Evolutionary conservation across 2,113 vertebrate genomes (phyloP).

Genomic region (Glaucomys volans): DNA sequence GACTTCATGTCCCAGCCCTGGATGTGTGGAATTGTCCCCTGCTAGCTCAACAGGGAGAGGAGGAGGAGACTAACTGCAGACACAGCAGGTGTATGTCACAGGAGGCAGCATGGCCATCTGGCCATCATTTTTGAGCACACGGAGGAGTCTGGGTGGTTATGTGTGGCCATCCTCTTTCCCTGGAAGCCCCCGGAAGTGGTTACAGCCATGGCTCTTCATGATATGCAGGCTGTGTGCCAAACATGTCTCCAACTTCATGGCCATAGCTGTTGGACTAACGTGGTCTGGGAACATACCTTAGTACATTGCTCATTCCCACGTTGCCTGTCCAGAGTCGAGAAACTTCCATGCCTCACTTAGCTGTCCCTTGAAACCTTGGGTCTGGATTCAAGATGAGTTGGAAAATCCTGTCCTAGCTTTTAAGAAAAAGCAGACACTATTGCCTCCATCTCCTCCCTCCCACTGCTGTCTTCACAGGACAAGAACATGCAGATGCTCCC

Average conservation of each 20-base stretch:
- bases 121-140: background rate
- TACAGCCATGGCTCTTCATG: background rate
- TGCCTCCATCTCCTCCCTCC: background rate
- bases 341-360: background rate
- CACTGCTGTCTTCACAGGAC: background rate
- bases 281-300: background rate
- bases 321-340: background rate
- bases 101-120: background rate
- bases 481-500: background rate
- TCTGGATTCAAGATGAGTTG: constrained; percentile 21
- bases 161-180: background rate
- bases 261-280: background rate
- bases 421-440: background rate
- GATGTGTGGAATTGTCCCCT: background rate
- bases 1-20: background rate
- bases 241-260: background rate
- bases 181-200: background rate
- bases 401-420: background rate
- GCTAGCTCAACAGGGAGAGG: background rate
- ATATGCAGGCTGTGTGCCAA: background rate
- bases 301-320: background rate
- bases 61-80: background rate
- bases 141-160: background rate
- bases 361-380: background rate
- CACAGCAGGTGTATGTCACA: background rate